Conservation (phyloP, 2,797 vertebrate species). For the Melanotaenia trifasciata region DNA sequence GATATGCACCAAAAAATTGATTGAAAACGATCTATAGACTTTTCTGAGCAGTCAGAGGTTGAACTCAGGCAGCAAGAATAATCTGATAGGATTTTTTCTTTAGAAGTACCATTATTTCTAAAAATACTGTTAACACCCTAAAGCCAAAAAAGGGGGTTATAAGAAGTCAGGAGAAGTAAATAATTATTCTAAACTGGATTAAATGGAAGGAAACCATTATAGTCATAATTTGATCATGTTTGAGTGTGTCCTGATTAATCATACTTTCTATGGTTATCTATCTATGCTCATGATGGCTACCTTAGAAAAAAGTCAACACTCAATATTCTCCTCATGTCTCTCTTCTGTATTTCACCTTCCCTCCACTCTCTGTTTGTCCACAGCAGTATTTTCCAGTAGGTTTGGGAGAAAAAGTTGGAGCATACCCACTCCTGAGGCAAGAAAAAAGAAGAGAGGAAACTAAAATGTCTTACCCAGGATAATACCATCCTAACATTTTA, state of each 20-base stretch:
- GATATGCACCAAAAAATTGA: neutral
- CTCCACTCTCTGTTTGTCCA: neutral
- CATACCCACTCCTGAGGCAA: neutral
- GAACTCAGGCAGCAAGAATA: no score
- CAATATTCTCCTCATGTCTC: neutral
- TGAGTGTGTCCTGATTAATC: neutral
- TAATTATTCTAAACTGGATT: neutral
- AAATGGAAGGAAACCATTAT: neutral
- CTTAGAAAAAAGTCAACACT: neutral
- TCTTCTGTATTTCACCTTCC: neutral
- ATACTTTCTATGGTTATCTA: neutral
- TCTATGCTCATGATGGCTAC: no score
- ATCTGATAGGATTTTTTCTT: neutral
- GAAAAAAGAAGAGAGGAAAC: neutral
- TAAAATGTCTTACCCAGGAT: neutral
- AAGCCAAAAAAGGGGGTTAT: neutral
- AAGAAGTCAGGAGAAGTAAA: neutral
- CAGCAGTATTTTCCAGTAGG: neutral
- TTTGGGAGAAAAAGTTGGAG: neutral
- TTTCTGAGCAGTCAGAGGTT: neutral
- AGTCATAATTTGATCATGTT: neutral
- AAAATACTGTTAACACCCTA: neutral
- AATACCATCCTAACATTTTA: neutral
- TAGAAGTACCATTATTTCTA: neutral
- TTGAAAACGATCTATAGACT: neutral